Percentiles rank a stretch among this genome's conserved stretches.
Conservation (phyloP, 1,140 invertebrate species). For the Rhopalosiphum maidis region DNA sequence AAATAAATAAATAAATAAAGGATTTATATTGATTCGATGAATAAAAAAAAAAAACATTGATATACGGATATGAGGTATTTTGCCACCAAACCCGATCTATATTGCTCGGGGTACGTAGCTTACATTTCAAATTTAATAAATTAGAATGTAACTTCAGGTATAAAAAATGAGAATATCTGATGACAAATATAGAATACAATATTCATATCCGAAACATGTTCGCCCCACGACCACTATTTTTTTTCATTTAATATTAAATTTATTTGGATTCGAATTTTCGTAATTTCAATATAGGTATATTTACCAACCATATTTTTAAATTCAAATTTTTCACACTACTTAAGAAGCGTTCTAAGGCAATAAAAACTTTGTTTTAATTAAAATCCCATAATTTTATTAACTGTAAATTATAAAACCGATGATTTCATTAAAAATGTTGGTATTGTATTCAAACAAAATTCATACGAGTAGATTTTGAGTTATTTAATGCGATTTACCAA, state of each 20-base stretch:
- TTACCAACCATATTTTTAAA: neutral
- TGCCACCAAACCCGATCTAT: neutral
- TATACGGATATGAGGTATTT: neutral
- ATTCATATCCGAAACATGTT: neutral
- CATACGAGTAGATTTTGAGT: too few relatives aligned
- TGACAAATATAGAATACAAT: neutral
- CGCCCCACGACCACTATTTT: neutral
- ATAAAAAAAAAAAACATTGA: neutral
- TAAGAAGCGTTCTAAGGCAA: neutral
- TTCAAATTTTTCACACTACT: neutral
- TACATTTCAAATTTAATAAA: neutral
- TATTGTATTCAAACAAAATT: too few relatives aligned
- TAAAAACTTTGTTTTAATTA: neutral
- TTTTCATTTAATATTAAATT: neutral
- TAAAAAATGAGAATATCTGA: neutral
- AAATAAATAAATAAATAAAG: neutral
- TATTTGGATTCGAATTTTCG: neutral
- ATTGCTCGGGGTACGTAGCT: rapidly evolving
- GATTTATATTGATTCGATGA: neutral
- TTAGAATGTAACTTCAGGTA: too few relatives aligned
- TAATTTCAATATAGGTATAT: neutral
- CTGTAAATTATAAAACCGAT: neutral
- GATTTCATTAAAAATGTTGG: too few relatives aligned
- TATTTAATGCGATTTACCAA: neutral
- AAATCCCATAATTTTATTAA: neutral